Evolutionary conservation across 2,113 vertebrate species (phyloP), one percentile per base, ranked within the genome.

Genomic region (Nymphicus hollandicus): DNA sequence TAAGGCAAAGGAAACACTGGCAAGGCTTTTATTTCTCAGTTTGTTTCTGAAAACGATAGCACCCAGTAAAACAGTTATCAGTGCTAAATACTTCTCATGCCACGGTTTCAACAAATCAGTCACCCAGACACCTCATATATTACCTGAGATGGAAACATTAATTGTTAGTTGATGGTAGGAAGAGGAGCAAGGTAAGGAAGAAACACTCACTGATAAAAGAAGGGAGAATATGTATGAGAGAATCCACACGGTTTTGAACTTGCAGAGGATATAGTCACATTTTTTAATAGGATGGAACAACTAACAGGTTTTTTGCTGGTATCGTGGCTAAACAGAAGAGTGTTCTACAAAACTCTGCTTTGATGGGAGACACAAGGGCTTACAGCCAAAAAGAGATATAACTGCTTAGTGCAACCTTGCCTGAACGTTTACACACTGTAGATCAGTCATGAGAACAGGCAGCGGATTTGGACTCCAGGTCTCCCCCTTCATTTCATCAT

Each of bases 361-460:
- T 66, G 35, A 47, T 39, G n/a, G 39, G 50, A 70, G 35, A 49
- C 6, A n/a, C 6, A 7, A 61, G 73, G 50, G 63, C 44, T 80
- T 19, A 29, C 15, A 81, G 52, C 20, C 68, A 76, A 50, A 41
- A 37, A 46, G 23, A 35, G 47, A 44, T 4, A 8, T 1, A 49
- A 60, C 13, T 17, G 63, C 41, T 60, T 37, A 39, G 63, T 6
- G 12, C 37, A 47, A 17, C 25, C 17, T 12, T 24, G 33, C 39
- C 43, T 11, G 24, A 46, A 35, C 1, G 0, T 33, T 44, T 14
- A 61, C 0, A 0, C 3, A 0, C 41, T 41, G 18, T 5, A 60
- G 35, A 28, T 35, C 23, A 70, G 47, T 11, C 24, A 31, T 2
- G 46, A 52, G 29, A 55, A 47, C 6, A 58, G 23, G 4, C 31